These are phyloP conservation scores for Ictidomys tridecemlineatus DNA, from an alignment of 2,113 vertebrate genomes.

Conservation along the genomic window DNA sequence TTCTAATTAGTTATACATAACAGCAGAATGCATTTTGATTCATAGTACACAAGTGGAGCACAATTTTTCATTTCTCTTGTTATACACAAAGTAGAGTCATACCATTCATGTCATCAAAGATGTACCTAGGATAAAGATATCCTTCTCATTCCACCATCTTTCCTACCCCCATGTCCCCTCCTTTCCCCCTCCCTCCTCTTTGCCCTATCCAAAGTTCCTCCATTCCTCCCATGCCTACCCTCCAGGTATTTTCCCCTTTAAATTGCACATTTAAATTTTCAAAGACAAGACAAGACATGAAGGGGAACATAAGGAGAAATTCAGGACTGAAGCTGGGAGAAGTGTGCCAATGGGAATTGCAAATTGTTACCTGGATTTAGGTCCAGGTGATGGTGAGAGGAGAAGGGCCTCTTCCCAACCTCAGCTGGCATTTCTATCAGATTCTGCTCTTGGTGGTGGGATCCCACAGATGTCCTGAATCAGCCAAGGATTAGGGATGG, in stretches of 20 bases:
- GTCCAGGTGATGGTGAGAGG: background rate
- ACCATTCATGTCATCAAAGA: too few species aligned
- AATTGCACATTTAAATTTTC: background rate
- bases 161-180: too few species aligned
- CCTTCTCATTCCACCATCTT: too few species aligned
- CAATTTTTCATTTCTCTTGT: too few species aligned
- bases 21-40: too few species aligned
- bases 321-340: background rate
- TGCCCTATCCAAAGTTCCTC: too few species aligned
- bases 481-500: background rate
- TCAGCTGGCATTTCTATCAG: background rate
- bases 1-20: too few species aligned
- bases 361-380: background rate
- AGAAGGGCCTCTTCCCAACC: background rate
- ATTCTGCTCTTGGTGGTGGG: background rate
- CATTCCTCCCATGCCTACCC: too few species aligned
- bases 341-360: background rate
- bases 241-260: slow-evolving; percentile 21
- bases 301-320: background rate
- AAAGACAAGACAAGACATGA: background rate
- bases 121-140: too few species aligned
- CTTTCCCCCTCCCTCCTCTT: too few species aligned
- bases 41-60: too few species aligned
- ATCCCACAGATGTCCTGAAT: background rate
- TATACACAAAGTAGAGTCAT: too few species aligned